These are phyloP conservation scores for Alouatta palliata DNA, from an alignment of 2,113 vertebrate species.

Conservation along the genomic window DNA sequence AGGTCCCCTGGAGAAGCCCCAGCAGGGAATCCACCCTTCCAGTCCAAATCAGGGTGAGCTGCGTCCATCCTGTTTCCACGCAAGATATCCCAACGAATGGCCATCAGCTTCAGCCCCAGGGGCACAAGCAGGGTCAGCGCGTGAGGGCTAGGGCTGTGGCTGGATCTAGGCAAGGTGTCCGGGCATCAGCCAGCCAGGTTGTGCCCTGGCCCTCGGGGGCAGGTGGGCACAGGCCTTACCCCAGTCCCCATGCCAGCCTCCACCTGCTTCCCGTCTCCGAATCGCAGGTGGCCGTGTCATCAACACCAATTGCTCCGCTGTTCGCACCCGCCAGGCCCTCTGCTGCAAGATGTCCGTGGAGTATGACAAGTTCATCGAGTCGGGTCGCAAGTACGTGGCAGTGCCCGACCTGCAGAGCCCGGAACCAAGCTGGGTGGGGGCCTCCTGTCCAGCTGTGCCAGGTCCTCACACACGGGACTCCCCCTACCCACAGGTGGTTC, in stretches of 20 bases:
- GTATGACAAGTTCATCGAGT: conserved; percentile 98
- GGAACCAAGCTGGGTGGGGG: not conserved
- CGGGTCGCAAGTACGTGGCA: conserved; percentile 92
- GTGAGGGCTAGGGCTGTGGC: not conserved
- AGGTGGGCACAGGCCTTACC: not conserved
- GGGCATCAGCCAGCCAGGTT: rapidly evolving
- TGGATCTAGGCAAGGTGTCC: rapidly evolving
- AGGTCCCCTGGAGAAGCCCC: not conserved
- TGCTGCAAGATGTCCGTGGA: conserved; percentile 99
- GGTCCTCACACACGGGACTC: not conserved
- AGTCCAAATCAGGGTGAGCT: too few species aligned
- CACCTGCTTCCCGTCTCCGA: rapidly evolving
- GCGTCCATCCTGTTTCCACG: not conserved
- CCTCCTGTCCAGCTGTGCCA: not conserved
- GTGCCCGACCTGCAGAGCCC: rapidly evolving
- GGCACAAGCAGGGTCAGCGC: not conserved
- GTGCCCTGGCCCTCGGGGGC: not conserved
- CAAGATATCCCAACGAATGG: rapidly evolving
- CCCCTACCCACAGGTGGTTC: conserved; percentile 90
- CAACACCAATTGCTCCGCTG: conserved; percentile 98
- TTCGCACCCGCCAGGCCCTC: conserved; percentile 95
- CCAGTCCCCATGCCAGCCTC: not conserved
- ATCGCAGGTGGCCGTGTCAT: conserved; percentile 89
- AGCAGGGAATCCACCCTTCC: not conserved
- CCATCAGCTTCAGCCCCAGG: rapidly evolving